Evolutionary conservation across 2,888 invertebrate genomes (phyloP).

Genomic region (Subacronicta megacephala): DNA sequence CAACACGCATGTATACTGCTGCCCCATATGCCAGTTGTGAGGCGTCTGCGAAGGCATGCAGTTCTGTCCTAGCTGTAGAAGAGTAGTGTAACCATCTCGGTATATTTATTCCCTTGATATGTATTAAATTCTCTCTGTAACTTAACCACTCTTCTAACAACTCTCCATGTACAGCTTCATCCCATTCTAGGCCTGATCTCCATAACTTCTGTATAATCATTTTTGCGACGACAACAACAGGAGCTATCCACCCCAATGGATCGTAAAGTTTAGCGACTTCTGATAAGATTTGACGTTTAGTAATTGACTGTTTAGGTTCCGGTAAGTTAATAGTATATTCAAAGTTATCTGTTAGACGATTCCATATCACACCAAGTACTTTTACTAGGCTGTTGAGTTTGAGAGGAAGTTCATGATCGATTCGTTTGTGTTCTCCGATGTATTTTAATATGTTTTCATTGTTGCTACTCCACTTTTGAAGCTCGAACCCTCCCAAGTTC

Average conservation of each 20-base stretch:
- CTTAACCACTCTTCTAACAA: slow-evolving; percentile 4
- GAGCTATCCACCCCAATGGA: slow-evolving; percentile 20
- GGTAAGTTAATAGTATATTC: slow-evolving; percentile 1
- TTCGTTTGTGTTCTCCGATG: slow-evolving; percentile 3
- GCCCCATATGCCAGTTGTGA: slow-evolving; percentile 12
- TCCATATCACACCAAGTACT: slow-evolving; percentile 19
- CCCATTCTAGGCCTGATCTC: slow-evolving; percentile 11
- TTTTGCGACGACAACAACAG: slow-evolving; percentile 16
- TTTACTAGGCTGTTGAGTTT: slow-evolving; percentile 10
- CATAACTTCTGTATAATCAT: slow-evolving; percentile 10
- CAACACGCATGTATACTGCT: slow-evolving; percentile 13
- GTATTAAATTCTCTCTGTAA: slow-evolving; percentile 2
- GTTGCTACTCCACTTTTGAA: slow-evolving; percentile 50
- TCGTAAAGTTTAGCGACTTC: slow-evolving; percentile 10
- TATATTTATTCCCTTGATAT: neutral
- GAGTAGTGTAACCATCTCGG: slow-evolving; percentile 16
- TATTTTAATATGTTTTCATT: slow-evolving; percentile 9
- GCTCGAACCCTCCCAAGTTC: slow-evolving; percentile 39
- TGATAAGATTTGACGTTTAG: slow-evolving; percentile 15
- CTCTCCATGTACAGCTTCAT: slow-evolving; percentile 5
- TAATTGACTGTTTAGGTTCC: neutral
- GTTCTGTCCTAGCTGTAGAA: slow-evolving; percentile 3
- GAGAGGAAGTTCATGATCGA: slow-evolving; percentile 1
- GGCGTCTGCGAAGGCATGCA: slow-evolving; percentile 19
- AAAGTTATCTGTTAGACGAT: slow-evolving; percentile 8